Conservation (phyloP, 2,797 vertebrate species). For the Mus spretus region DNA sequence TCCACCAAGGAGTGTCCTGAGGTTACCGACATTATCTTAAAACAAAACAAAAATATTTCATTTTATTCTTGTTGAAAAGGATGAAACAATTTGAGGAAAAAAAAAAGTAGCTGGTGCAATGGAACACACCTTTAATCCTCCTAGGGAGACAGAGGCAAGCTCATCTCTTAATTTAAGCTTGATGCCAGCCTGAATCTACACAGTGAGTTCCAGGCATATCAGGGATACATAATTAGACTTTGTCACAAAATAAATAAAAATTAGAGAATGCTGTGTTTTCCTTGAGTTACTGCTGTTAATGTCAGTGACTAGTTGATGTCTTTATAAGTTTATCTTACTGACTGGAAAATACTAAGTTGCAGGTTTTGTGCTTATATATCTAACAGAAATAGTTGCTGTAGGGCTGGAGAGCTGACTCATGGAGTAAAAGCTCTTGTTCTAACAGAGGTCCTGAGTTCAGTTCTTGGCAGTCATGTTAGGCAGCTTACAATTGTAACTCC, state of each 20-base stretch:
- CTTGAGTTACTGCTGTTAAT: slow-evolving; percentile 36
- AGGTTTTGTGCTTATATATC: background rate
- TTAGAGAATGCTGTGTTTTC: background rate
- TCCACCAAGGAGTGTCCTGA: background rate
- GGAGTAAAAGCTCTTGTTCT: background rate
- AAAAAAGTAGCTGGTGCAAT: background rate
- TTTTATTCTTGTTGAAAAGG: slow-evolving; percentile 41
- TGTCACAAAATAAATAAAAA: background rate
- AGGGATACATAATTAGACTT: background rate
- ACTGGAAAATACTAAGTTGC: slow-evolving; percentile 43
- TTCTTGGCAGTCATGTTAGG: background rate
- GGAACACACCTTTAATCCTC: background rate
- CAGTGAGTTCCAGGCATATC: background rate
- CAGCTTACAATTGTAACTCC: too few relatives aligned
- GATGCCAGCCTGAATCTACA: background rate
- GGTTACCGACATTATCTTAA: background rate
- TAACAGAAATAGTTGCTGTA: slow-evolving; percentile 5
- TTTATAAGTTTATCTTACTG: background rate
- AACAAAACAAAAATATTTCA: background rate
- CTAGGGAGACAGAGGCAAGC: background rate
- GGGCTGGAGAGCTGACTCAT: background rate
- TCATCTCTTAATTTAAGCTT: background rate
- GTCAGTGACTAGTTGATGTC: background rate
- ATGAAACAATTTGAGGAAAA: background rate
- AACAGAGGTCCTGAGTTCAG: background rate